Conservation (phyloP, 2,888 invertebrate species). For the Flexamia atlantica region DNA sequence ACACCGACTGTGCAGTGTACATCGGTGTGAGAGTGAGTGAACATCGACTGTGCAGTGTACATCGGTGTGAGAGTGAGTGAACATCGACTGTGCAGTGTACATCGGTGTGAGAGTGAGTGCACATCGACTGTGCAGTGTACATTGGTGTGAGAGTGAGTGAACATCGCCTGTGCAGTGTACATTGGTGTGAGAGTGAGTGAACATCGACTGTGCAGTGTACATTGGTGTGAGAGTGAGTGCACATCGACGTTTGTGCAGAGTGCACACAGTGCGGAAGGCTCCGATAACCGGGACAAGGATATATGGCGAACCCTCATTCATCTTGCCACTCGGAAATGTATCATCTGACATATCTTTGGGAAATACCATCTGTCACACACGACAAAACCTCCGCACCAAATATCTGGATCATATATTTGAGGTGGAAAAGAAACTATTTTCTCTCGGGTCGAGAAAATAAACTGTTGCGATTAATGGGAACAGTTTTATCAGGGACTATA, state of each 20-base stretch:
- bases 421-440: conserved; percentile 6
- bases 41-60: no score
- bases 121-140: no score
- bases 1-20: no score
- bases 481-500: no score
- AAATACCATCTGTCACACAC: conserved; percentile 45
- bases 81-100: no score
- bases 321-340: conserved; percentile 32
- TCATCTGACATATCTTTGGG: conserved; percentile 46
- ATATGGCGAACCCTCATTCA: conserved; percentile 42
- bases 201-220: not conserved
- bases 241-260: conserved; percentile 5
- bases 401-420: conserved; percentile 26
- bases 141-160: no score
- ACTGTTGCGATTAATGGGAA: not conserved
- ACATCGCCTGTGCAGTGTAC: no score
- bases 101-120: no score
- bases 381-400: conserved; percentile 27
- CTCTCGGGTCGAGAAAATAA: not conserved
- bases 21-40: no score
- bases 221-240: not conserved
- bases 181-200: no score
- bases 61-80: no score
- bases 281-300: conserved; percentile 46
- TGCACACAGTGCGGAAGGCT: conserved; percentile 11